These are phyloP conservation scores for Leptoteleia sp. DNA, from an alignment of 1,140 invertebrate genomes.

Conservation along the genomic window DNA sequence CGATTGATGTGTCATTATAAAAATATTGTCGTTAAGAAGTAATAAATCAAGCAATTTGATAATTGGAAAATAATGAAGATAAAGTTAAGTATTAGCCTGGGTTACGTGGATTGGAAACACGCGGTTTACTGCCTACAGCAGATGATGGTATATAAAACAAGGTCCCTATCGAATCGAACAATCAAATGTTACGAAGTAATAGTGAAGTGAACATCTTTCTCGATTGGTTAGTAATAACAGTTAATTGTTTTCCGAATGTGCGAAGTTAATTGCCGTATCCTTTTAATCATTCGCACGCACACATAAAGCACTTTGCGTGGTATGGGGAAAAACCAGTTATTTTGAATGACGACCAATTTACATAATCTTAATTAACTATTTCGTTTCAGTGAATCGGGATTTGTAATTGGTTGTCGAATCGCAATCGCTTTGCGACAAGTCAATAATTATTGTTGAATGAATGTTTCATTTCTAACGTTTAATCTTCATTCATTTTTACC, in stretches of 20 bases:
- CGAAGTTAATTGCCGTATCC: not conserved
- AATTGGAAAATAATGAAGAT: slow-evolving; percentile 36
- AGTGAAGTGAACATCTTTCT: slow-evolving; percentile 54
- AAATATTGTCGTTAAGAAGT: slow-evolving; percentile 28
- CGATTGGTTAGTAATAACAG: slow-evolving; percentile 42
- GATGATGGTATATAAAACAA: slow-evolving; percentile 63
- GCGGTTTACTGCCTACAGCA: slow-evolving; percentile 49
- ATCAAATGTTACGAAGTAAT: slow-evolving; percentile 58
- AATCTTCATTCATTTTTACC: too few relatives aligned
- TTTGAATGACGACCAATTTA: slow-evolving; percentile 5
- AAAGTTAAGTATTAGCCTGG: slow-evolving; percentile 34
- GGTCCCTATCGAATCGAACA: slow-evolving; percentile 61
- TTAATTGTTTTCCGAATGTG: slow-evolving; percentile 30
- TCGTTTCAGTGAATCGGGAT: not conserved
- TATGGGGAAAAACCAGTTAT: slow-evolving; percentile 17
- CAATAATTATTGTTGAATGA: too few relatives aligned
- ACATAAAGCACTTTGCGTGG: too few relatives aligned
- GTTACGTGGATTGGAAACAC: slow-evolving; percentile 32
- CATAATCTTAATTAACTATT: slow-evolving; percentile 21
- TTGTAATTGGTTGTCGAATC: slow-evolving; percentile 1
- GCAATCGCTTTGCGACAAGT: not conserved
- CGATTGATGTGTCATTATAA: too few relatives aligned
- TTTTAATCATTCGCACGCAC: slow-evolving; percentile 11
- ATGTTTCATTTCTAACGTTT: too few relatives aligned
- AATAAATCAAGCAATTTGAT: slow-evolving; percentile 39